Base-by-base conservation (phyloP, 2,797 vertebrate species). In the Protonibea diacanthus region DNA sequence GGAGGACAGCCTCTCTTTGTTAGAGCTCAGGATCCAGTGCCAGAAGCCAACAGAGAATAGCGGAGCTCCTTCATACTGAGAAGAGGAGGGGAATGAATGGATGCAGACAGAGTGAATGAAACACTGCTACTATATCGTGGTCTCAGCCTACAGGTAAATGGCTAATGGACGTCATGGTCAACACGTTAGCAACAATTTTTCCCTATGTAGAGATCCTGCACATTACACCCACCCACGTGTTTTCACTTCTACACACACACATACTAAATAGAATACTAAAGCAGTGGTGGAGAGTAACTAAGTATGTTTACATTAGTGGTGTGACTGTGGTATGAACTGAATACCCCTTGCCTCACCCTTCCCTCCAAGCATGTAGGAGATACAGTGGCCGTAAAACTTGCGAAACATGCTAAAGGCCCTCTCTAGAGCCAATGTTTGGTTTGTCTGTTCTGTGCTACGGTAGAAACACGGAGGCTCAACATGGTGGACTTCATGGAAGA, bases 1-100 rank as follows among this genome's bases (percentile, higher is more conserved):
- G 21, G 64, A 84, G 81, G 77, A 92, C 86, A 89, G 83, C 52
- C 58, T 49, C 57, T 81, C 83, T 88, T 90, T 91, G 85, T 90
- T 81, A 62, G 64, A 76, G 71, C 42, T 21, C 56, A 20, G 61
- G 60, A 71, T 64, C 40, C 76, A 67, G 72, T 42, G 77, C 80
- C 76, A 71, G 56, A 51, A 38, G 2, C 52, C 66, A 71, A n/a
- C 59, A 77, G 42, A 60, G 56, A 81, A 14, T 1, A 76, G 64
- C 48, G 40, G 2, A 57, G 38, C 56, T 52, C 38, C 56, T 83
- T 71, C 55, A 72, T 18, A 44, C 57, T 64, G 58, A 76, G 29
- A 64, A 45, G 48, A 77, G n/a, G 27, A 17, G 13, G n/a, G 48
- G 12, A 59, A 5, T 10, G 20, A 48, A 13, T 1, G 18, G 56